Percentiles rank a stretch among this genome's conserved stretches.
These are phyloP conservation scores for Pharmacophagus antenor DNA, from an alignment of 2,888 invertebrate genomes.

Conservation along the genomic window DNA sequence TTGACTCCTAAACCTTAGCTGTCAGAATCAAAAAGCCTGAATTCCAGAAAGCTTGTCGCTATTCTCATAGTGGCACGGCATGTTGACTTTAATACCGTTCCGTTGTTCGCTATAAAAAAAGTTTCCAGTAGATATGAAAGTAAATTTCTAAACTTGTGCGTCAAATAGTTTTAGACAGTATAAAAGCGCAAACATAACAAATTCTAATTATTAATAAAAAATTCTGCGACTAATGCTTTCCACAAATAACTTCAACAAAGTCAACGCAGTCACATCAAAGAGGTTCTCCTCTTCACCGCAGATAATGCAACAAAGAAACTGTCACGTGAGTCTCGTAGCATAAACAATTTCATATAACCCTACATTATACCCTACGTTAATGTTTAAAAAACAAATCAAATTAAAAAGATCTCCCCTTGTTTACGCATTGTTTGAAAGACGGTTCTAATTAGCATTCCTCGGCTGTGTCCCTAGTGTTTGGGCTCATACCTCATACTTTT, in stretches of 20 bases:
- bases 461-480: constrained; percentile 49
- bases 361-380: constrained; percentile 31
- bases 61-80: too few relatives aligned
- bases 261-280: constrained; percentile 16
- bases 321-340: constrained; percentile 22
- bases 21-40: too few relatives aligned
- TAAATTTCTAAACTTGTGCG: too few relatives aligned
- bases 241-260: background rate
- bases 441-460: constrained; percentile 59
- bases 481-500: constrained; percentile 49
- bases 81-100: too few relatives aligned
- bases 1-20: too few relatives aligned
- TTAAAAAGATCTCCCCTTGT: constrained; percentile 60
- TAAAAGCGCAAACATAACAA: too few relatives aligned
- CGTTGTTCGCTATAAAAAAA: too few relatives aligned
- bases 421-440: constrained; percentile 61
- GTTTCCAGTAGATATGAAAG: too few relatives aligned
- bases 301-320: constrained; percentile 14
- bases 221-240: background rate
- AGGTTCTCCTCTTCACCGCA: background rate
- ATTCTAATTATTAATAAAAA: too few relatives aligned
- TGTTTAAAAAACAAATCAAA: constrained; percentile 48
- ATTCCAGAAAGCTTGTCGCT: too few relatives aligned
- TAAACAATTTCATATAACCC: constrained; percentile 35
- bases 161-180: too few relatives aligned